Conservation (phyloP, 2,888 invertebrate genomes). For the Phasia obesa region DNA sequence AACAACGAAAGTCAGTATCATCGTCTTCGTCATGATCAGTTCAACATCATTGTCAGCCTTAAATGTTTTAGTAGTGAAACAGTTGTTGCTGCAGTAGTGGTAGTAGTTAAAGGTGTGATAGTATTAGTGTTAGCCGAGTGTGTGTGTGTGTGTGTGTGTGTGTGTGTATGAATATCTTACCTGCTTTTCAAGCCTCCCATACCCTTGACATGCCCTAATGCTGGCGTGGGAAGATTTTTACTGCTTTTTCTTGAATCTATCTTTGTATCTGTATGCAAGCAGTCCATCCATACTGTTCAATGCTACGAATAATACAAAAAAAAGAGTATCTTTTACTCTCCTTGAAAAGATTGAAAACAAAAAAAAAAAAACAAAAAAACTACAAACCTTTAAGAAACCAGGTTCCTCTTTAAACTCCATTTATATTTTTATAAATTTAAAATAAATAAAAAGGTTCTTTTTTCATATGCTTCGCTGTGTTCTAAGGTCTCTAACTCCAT, state of each 20-base stretch:
- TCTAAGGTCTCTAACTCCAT: constrained; percentile 12
- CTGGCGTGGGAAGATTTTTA: constrained; percentile 82
- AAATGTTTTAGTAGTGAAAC: constrained; percentile 47
- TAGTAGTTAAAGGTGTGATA: constrained; percentile 11
- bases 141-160: constrained; percentile 24
- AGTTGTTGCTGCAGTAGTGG: constrained; percentile 8
- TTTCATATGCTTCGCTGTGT: neutral
- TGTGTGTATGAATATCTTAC: constrained; percentile 57
- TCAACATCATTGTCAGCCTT: constrained; percentile 43
- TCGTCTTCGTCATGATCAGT: constrained; percentile 25
- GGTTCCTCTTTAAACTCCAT: constrained; percentile 52
- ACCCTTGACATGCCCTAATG: constrained; percentile 72
- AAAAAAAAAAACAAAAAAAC: constrained; percentile 4
- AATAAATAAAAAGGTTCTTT: constrained; percentile 46
- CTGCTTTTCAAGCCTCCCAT: constrained; percentile 68
- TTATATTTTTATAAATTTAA: constrained; percentile 44
- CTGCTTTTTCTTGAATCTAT: constrained; percentile 64
- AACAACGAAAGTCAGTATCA: constrained; percentile 7
- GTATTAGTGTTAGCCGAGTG: constrained; percentile 4
- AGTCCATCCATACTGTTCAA: constrained; percentile 17
- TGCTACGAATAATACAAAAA: constrained; percentile 20
- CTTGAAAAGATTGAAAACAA: neutral
- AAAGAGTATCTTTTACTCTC: constrained; percentile 64
- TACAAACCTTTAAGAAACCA: constrained; percentile 46
- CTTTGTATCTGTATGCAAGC: constrained; percentile 26